phyloP scores from a whole-genome alignment of 2,888 invertebrate genomes.

The Spicauda simplicius region DNA sequence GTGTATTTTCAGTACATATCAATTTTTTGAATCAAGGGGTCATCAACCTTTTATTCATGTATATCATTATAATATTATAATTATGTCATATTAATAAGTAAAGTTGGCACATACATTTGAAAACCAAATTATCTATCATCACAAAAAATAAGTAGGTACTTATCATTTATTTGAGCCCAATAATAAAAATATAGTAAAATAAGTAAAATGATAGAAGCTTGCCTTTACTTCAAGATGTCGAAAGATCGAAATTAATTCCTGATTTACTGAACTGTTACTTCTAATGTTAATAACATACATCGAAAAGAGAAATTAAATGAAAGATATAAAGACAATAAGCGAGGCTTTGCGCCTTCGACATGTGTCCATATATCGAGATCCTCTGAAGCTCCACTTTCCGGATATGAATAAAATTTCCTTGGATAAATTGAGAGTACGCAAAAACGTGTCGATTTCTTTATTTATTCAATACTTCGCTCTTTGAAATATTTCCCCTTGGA shows the following conservation, averaged over 20 bases:
- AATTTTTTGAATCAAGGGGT: background rate
- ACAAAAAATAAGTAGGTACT: too few species aligned
- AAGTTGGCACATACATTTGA: too few species aligned
- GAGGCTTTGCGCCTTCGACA: constrained; percentile 63
- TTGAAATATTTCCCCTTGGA: constrained; percentile 70
- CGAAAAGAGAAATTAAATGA: background rate
- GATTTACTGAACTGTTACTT: too few species aligned
- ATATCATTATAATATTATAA: background rate
- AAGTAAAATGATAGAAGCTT: too few species aligned
- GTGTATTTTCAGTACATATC: constrained; percentile 1
- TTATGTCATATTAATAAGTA: too few species aligned
- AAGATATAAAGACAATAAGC: constrained; percentile 57
- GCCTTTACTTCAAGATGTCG: too few species aligned
- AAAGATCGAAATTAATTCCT: too few species aligned
- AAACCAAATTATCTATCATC: too few species aligned
- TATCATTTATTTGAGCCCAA: too few species aligned
- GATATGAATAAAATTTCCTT: constrained; percentile 80
- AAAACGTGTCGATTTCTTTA: constrained; percentile 82
- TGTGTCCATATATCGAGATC: constrained; percentile 71
- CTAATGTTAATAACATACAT: too few species aligned
- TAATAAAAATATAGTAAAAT: too few species aligned
- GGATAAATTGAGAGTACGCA: constrained; percentile 79
- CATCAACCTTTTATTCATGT: background rate
- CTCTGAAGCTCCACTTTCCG: constrained; percentile 67
- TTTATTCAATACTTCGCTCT: constrained; percentile 79